Evolutionary conservation across 2,888 invertebrate genomes (phyloP).

Genomic region (Troides oblongomaculatus): DNA sequence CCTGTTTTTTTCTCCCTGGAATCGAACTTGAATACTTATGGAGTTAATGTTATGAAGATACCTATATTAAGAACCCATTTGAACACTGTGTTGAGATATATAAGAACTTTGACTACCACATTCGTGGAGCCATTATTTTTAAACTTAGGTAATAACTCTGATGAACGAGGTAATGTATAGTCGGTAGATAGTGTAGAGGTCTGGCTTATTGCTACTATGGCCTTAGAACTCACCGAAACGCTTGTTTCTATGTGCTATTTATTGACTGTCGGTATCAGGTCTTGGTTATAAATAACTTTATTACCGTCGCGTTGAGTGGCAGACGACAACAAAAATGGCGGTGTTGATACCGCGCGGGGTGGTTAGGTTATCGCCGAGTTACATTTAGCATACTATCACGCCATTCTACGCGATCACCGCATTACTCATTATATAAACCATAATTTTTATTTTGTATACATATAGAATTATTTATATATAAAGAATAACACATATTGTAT

Average conservation of each 20-base stretch:
- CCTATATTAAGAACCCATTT: too few species aligned
- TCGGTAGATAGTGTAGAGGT: too few species aligned
- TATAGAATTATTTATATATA: neutral
- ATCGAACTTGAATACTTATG: too few species aligned
- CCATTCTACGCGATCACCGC: neutral
- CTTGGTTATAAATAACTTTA: neutral
- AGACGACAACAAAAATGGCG: conserved; percentile 11
- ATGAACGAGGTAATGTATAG: too few species aligned
- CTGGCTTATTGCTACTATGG: too few species aligned
- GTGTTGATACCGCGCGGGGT: conserved; percentile 18
- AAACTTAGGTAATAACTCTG: too few species aligned
- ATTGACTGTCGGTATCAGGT: neutral
- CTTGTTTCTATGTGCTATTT: neutral
- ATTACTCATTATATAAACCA: conserved; percentile 1
- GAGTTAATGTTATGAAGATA: too few species aligned
- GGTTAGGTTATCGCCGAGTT: conserved; percentile 17
- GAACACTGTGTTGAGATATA: too few species aligned
- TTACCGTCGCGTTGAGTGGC: neutral
- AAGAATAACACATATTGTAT: neutral
- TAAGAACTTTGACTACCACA: too few species aligned
- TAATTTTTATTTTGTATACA: neutral
- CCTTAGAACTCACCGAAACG: neutral
- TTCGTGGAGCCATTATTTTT: too few species aligned
- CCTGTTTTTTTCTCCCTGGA: too few species aligned
- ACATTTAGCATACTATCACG: conserved; percentile 13